Conservation (phyloP, 2,797 vertebrate genomes). For the Crenuchus spilurus region DNA sequence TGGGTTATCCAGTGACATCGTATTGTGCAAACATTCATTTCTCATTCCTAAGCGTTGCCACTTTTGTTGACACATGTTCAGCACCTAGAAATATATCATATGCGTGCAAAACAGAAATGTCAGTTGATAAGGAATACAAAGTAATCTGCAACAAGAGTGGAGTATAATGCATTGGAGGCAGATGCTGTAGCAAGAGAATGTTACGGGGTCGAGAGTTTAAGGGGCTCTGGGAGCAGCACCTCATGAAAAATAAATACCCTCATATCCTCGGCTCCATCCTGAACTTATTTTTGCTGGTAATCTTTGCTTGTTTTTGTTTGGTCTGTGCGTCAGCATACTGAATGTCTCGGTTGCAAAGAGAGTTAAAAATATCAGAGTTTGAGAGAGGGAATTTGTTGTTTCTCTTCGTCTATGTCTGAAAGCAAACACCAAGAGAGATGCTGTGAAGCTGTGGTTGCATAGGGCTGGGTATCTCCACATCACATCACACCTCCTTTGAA, state of each 20-base stretch:
- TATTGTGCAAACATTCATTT: background rate
- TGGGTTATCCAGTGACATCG: constrained; percentile 5
- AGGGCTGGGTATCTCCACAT: constrained; percentile 9
- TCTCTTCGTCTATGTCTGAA: constrained; percentile 22
- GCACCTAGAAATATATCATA: constrained; percentile 2
- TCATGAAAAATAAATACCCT: constrained; percentile 39
- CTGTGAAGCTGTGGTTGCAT: constrained; percentile 12
- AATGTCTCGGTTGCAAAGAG: constrained; percentile 19
- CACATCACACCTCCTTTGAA: constrained; percentile 27
- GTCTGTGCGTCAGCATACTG: constrained; percentile 28
- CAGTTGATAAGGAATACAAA: background rate
- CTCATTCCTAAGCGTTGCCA: background rate
- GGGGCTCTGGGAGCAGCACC: constrained; percentile 15
- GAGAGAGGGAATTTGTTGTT: constrained; percentile 22
- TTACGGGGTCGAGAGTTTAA: constrained; percentile 33
- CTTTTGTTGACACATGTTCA: constrained; percentile 5
- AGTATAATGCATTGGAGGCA: background rate
- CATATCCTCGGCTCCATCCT: constrained; percentile 2
- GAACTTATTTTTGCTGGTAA: constrained; percentile 1
- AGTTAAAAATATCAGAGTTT: constrained; percentile 30
- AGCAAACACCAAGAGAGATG: constrained; percentile 34
- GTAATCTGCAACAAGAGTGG: background rate
- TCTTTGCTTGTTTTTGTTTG: constrained; percentile 35
- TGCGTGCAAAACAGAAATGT: constrained; percentile 1
- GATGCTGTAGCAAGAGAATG: background rate